Evolutionary conservation across 2,888 invertebrate genomes (phyloP), one percentile per base, ranked within the genome.

Genomic region (Drosophila subquinaria): DNA sequence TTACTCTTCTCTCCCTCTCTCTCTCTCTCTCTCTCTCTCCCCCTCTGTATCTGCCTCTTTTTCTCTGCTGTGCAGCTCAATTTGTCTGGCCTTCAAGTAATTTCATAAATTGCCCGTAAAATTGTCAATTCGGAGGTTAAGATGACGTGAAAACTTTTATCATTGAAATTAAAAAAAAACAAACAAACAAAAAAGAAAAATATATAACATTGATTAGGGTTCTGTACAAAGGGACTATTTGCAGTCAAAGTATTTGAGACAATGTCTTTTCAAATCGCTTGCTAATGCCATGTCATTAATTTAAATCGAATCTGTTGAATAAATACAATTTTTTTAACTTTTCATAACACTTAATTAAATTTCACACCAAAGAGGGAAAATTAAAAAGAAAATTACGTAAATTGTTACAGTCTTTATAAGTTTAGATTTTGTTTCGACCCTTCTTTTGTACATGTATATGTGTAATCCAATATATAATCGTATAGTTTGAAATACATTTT

Each of bases 121-220:
- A 59, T 59, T 59, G 30, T 38, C 48, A 48, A 48, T 48, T 45
- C 23, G 45, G 48, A 15, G 38, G 57, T 36, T 47, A 15, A 36
- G 4, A 5, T 47, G 17, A 27, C 38, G 48, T 17, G 47, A 27
- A 59, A 59, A 59, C 59, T 59, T 48, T 59, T 59, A 48, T 59
- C 47, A 27, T 27, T 27, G 45, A 57, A 36, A 47, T 57, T 36
- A 27, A 35, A 56, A 17, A 17, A 57, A 57, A 36, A 57, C 20
- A 4, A 23, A 23, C 3, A 23, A 27, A 5, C 27, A 27, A 27
- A n/a, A 20, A 13, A 35, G 9, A 56, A 15, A 6, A 20, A 4
- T 4, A 11, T 23, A 15, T 13, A 13, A 48, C 15, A 48, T 59
- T 59, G 59, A 59, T 59, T 38, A 38, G 59, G 59, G 59, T 59